Evolutionary conservation across 2,113 vertebrate genomes (phyloP).

Genomic region (Petrocephalus zakoni): DNA sequence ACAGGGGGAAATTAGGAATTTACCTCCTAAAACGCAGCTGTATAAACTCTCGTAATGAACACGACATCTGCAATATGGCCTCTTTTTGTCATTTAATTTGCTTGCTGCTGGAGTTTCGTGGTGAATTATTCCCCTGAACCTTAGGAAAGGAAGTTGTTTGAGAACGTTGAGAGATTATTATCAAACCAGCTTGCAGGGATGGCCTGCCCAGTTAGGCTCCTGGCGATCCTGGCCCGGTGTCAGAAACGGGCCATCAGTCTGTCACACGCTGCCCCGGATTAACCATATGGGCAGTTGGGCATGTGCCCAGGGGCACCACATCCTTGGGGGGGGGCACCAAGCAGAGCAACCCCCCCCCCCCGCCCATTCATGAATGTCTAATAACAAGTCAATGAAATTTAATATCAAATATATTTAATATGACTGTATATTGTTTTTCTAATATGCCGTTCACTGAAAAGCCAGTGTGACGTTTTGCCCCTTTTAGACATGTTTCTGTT

Average conservation of each 20-base stretch:
- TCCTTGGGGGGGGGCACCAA: background rate
- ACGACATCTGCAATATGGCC: background rate
- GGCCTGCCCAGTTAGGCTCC: background rate
- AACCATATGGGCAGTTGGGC: background rate
- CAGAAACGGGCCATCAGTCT: background rate
- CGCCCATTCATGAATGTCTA: no score
- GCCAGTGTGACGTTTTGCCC: background rate
- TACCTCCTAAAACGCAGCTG: background rate
- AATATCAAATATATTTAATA: no score
- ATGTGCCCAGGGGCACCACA: background rate
- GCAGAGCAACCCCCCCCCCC: background rate
- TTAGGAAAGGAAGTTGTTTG: background rate
- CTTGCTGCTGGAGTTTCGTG: background rate
- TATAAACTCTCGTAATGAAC: background rate
- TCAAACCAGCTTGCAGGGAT: background rate
- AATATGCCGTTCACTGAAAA: background rate
- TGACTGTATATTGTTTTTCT: background rate
- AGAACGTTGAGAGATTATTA: background rate
- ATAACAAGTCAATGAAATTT: no score
- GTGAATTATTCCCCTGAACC: background rate
- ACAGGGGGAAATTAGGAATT: background rate
- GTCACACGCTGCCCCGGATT: background rate
- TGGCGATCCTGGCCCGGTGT: background rate
- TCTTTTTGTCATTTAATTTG: background rate
- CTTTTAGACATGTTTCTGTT: background rate